Percentiles rank a stretch among this genome's conserved stretches.
Conservation (phyloP, 2,888 invertebrate species). For the Diploptera punctata region DNA sequence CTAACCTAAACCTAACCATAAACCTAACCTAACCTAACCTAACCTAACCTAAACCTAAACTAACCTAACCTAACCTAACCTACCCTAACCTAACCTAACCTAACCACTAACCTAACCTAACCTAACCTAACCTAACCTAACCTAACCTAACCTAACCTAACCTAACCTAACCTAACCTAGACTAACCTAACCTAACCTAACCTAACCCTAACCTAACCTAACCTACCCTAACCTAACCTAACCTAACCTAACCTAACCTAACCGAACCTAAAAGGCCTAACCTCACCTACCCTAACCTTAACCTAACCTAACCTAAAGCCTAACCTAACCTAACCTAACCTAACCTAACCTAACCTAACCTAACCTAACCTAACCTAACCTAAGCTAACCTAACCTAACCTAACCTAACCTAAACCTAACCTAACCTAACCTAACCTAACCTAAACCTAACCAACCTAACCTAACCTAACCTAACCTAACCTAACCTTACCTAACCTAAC, state of each 20-base stretch:
- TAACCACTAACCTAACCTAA: slow-evolving; percentile 31
- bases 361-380: slow-evolving; percentile 32
- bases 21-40: no score
- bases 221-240: slow-evolving; percentile 18
- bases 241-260: slow-evolving; percentile 30
- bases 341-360: slow-evolving; percentile 33
- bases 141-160: slow-evolving; percentile 29
- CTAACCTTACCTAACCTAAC: slow-evolving; percentile 36
- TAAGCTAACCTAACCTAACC: slow-evolving; percentile 31
- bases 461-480: no score
- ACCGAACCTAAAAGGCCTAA: slow-evolving; percentile 10
- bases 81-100: slow-evolving; percentile 25
- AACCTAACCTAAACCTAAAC: slow-evolving; percentile 28
- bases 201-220: slow-evolving; percentile 29
- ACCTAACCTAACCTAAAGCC: slow-evolving; percentile 30
- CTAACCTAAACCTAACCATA: slow-evolving; percentile 32
- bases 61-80: slow-evolving; percentile 29
- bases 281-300: slow-evolving; percentile 29
- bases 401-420: slow-evolving; percentile 28
- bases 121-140: slow-evolving; percentile 21
- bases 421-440: slow-evolving; percentile 31
- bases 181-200: slow-evolving; percentile 32
- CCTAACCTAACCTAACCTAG: slow-evolving; percentile 27
- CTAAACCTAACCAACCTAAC: slow-evolving; percentile 18
- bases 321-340: slow-evolving; percentile 16